phyloP scores from a whole-genome alignment of 2,888 invertebrate species.

The Scrobipalpa atriplicella region DNA sequence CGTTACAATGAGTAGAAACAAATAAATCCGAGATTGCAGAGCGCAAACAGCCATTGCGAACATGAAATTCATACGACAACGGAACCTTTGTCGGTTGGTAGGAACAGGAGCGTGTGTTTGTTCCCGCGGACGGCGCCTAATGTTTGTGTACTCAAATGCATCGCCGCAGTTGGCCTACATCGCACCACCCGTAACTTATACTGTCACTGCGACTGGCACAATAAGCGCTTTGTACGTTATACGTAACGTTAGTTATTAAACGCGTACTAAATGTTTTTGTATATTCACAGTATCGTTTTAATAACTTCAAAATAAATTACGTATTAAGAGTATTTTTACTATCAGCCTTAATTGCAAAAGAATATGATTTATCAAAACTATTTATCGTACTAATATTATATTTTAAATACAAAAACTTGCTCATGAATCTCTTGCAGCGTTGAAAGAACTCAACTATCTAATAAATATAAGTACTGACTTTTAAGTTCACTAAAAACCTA shows the following conservation, averaged over 20 bases:
- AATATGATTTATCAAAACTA: too few species aligned
- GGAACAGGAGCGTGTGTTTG: background rate
- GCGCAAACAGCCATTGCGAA: slow-evolving; percentile 24
- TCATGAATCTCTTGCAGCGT: too few species aligned
- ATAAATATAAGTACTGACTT: too few species aligned
- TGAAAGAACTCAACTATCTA: too few species aligned
- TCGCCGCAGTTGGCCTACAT: slow-evolving; percentile 7
- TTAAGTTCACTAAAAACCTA: too few species aligned
- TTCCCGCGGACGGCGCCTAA: slow-evolving; percentile 7
- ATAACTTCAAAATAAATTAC: too few species aligned
- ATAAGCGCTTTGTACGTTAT: background rate
- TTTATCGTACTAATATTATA: too few species aligned
- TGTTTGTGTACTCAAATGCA: slow-evolving; percentile 17
- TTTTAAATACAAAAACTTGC: too few species aligned
- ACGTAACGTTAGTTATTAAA: background rate
- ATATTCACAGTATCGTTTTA: too few species aligned
- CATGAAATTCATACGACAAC: slow-evolving; percentile 30
- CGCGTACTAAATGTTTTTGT: too few species aligned
- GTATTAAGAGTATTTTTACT: too few species aligned
- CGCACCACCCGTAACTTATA: background rate
- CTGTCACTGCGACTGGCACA: background rate
- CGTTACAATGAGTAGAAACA: slow-evolving; percentile 26
- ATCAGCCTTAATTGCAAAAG: too few species aligned
- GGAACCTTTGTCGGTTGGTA: slow-evolving; percentile 9
- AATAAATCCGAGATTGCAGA: slow-evolving; percentile 30